Evolutionary conservation across 2,888 invertebrate species (phyloP), one percentile per base, ranked within the genome.

Genomic region (Lasius fuliginosus): DNA sequence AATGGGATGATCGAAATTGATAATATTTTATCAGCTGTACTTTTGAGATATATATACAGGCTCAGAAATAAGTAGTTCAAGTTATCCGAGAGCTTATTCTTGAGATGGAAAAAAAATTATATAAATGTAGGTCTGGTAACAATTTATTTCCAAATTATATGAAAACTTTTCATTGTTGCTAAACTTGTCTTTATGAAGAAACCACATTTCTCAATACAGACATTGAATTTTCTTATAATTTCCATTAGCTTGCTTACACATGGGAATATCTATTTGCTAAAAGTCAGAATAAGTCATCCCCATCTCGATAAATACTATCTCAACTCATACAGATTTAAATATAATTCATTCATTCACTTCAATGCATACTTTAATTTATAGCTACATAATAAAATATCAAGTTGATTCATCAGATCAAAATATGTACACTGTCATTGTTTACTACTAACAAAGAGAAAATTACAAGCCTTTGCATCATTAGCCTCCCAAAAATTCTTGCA

Each of bases 101-200:
- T 53, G 49, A 53, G n/a, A 53, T n/a, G n/a, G n/a, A n/a, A 53
- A 53, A 46, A 53, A 53, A n/a, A n/a, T 53, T n/a, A n/a, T n/a
- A 53, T 18, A 46, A 46, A 46, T 46, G 15, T 18, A 5, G 46
- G 0, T 1, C 1, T 18, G 46, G 1, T 5, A 46, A 46, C 46
- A 46, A 46, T 46, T 15, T 15, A 46, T 18, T 53, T 53, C 1
- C n/a, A 53, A 53, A 53, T 53, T 53, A 53, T 8, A 53, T n/a
- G n/a, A 53, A 49, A 53, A 53, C 6, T 53, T 53, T 18, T 53
- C n/a, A 8, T 0, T 36, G 5, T 36, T 36, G 36, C 36, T 53
- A n/a, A 53, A 53, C 1, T 49, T 8, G 8, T n/a, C 15, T 53
- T 53, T 53, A n/a, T 8, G 1, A n/a, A 53, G 5, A 53, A n/a